Evolutionary conservation across 2,888 invertebrate species (phyloP).

Genomic region (Idaea straminata): DNA sequence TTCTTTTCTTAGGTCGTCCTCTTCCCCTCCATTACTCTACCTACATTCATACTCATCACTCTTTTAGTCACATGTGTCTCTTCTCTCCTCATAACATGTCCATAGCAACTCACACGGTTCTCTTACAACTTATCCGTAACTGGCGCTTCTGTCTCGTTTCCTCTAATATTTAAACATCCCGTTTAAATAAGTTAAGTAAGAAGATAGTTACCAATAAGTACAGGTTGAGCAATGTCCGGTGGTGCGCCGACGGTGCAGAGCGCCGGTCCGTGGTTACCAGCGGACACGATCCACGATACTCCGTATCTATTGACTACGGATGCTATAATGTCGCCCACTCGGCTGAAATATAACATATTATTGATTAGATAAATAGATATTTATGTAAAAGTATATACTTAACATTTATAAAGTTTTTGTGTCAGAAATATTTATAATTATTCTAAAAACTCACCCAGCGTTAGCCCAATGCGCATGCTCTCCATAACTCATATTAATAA

Average conservation of each 20-base stretch:
- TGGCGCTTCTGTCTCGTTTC: too few relatives aligned
- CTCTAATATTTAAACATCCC: background rate
- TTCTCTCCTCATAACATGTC: too few relatives aligned
- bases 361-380: background rate
- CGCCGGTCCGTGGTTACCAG: conserved; percentile 97
- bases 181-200: background rate
- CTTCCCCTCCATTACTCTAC: too few relatives aligned
- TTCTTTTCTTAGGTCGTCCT: too few relatives aligned
- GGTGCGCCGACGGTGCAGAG: conserved; percentile 95
- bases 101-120: too few relatives aligned
- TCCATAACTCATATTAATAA: conserved; percentile 99
- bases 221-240: conserved; percentile 90
- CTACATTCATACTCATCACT: too few relatives aligned
- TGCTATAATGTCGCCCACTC: conserved; percentile 91
- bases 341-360: conserved; percentile 69
- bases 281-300: conserved; percentile 95
- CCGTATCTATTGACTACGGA: conserved; percentile 95
- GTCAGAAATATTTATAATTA: conserved; percentile 1
- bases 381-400: conserved; percentile 2
- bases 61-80: too few relatives aligned
- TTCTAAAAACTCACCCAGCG: conserved; percentile 84
- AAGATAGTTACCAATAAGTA: conserved; percentile 85
- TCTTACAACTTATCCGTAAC: too few relatives aligned
- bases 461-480: conserved; percentile 96
- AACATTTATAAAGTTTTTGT: conserved; percentile 1